Evolutionary conservation across 2,888 invertebrate genomes (phyloP).

Genomic region (Papilio elwesi): DNA sequence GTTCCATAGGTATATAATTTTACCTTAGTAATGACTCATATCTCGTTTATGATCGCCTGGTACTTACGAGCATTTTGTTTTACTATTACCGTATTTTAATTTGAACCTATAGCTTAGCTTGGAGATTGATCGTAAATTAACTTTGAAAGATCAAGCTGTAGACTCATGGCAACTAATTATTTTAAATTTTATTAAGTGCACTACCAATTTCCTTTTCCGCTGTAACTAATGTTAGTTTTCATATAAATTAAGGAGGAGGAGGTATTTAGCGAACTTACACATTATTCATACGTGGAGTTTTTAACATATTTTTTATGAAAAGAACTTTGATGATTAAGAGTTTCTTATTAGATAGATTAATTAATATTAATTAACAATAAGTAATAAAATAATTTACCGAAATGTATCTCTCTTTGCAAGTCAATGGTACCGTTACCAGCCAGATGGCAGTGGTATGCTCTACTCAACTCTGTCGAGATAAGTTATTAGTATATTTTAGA

Average conservation of each 20-base stretch:
- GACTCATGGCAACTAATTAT: not conserved
- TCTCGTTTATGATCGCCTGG: constrained; percentile 22
- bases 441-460: too few species aligned
- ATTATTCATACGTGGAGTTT: too few species aligned
- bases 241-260: not conserved
- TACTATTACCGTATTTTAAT: constrained; percentile 22
- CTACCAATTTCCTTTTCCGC: constrained; percentile 15
- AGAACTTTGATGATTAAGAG: not conserved
- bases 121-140: constrained; percentile 18
- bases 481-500: not conserved
- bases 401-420: too few species aligned
- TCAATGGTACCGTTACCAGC: too few species aligned
- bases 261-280: not conserved
- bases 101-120: constrained; percentile 16
- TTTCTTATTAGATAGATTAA: too few species aligned
- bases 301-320: not conserved
- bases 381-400: too few species aligned
- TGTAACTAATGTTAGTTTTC: not conserved
- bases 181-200: constrained; percentile 8
- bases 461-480: not conserved
- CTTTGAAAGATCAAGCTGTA: not conserved
- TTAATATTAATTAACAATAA: too few species aligned
- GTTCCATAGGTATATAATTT: constrained; percentile 8
- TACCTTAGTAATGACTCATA: constrained; percentile 23
- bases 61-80: constrained; percentile 21